Percentiles rank a stretch among this genome's conserved stretches.
These are phyloP conservation scores for Rhinatrema bivittatum DNA, from an alignment of 2,797 vertebrate genomes.

Conservation along the genomic window DNA sequence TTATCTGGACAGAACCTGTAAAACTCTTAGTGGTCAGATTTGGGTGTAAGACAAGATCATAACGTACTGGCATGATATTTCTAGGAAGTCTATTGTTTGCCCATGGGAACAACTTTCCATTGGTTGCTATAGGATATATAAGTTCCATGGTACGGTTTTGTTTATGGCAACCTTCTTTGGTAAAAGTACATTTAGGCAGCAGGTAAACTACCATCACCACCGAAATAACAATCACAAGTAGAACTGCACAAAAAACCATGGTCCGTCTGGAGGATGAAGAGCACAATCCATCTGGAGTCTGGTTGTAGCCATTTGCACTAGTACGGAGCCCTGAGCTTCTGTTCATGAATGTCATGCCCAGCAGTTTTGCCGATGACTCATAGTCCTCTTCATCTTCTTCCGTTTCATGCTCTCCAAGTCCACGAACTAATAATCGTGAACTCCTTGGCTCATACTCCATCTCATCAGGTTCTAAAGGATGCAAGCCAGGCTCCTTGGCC, in stretches of 20 bases:
- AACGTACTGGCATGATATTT: conserved; percentile 69
- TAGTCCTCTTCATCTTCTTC: conserved; percentile 95
- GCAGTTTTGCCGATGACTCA: conserved; percentile 87
- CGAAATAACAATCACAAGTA: conserved; percentile 71
- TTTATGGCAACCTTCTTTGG: conserved; percentile 82
- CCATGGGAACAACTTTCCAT: conserved; percentile 83
- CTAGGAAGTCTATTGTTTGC: conserved; percentile 68
- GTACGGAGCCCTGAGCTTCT: conserved; percentile 74
- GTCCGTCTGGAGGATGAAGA: conserved; percentile 66
- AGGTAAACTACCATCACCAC: conserved; percentile 78
- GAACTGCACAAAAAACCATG: conserved; percentile 64
- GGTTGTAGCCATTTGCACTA: conserved; percentile 62
- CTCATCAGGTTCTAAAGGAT: conserved; percentile 89
- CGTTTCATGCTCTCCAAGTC: conserved; percentile 86
- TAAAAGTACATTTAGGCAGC: conserved; percentile 86
- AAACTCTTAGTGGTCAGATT: conserved; percentile 75
- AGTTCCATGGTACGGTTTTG: conserved; percentile 52
- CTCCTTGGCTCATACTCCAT: conserved; percentile 81
- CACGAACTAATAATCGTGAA: conserved; percentile 83
- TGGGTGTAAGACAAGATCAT: conserved; percentile 73
- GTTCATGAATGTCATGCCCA: conserved; percentile 98
- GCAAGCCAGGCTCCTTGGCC: conserved; percentile 80
- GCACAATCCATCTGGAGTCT: conserved; percentile 64
- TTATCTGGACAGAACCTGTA: conserved; percentile 66
- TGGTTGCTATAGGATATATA: conserved; percentile 69